These are phyloP conservation scores for Ametastegia equiseti DNA, from an alignment of 2,888 invertebrate species.

Conservation along the genomic window DNA sequence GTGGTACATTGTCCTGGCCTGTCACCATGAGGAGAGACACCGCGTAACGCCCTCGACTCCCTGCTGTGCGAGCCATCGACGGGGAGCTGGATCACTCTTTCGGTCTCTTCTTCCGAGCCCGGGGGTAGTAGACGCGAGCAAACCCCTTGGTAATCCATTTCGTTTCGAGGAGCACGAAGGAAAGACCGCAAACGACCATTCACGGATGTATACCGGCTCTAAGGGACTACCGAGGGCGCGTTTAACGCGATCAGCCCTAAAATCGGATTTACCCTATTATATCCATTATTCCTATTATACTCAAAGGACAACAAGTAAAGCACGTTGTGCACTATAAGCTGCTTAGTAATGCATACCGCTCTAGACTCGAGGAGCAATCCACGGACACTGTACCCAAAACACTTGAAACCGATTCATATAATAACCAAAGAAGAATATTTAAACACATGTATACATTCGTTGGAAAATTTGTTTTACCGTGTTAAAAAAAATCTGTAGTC, in stretches of 20 bases:
- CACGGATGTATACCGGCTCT: conserved; percentile 28
- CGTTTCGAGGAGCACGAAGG: conserved; percentile 47
- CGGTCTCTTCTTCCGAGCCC: conserved; percentile 19
- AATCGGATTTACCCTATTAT: conserved; percentile 73
- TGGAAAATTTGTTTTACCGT: no score
- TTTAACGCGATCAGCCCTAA: conserved; percentile 73
- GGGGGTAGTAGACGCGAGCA: background rate
- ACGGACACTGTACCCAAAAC: background rate
- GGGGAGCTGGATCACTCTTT: conserved; percentile 38
- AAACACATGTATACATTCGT: background rate
- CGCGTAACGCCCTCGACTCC: conserved; percentile 45
- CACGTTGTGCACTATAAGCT: conserved; percentile 60
- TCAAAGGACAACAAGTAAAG: conserved; percentile 62
- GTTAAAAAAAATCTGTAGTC: no score
- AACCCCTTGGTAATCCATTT: conserved; percentile 47
- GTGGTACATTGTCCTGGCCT: conserved; percentile 41
- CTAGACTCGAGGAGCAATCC: conserved; percentile 27
- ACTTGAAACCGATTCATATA: conserved; percentile 1
- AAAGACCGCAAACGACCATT: conserved; percentile 47
- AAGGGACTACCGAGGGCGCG: conserved; percentile 60
- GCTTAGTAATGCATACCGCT: conserved; percentile 68
- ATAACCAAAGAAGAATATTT: background rate
- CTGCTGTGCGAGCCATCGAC: conserved; percentile 31
- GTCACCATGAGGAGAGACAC: conserved; percentile 47
- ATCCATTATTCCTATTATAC: conserved; percentile 48